Evolutionary conservation across 2,113 vertebrate genomes (phyloP), one percentile per base, ranked within the genome.

Genomic region (Marmota monax): DNA sequence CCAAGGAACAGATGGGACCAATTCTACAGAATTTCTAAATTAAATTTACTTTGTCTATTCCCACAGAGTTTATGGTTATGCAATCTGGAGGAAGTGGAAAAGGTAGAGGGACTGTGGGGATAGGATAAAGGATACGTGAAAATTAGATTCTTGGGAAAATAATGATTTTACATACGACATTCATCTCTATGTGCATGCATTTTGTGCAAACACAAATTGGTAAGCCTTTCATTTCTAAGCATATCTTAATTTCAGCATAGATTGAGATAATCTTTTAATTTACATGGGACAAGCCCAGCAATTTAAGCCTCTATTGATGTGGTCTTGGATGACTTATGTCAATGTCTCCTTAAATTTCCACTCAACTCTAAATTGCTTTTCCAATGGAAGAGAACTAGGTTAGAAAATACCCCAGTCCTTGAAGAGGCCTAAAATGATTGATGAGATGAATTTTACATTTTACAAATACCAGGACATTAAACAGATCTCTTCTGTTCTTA

Each of bases 51-150:
- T 72, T 42, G 72, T 16, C 17, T 51, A 61, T 74, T 89, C 32
- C 29, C 22, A 77, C 5, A 72, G 29, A 79, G 27, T 32, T 42
- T 48, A 32, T 48, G 48, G 5, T n/a, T 80, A 3, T 25, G 42
- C 51, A 42, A 90, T 80, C 6, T 76, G 58, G 51, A 69, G 16
- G 34, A 63, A 80, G 37, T 27, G 14, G 2, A 37, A 22, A 2
- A 10, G 13, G 2, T 53, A 27, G n/a, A 72, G 9, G 2, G 34
- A n/a, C 0, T 7, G 1, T 16, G 29, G 51, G 56, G 9, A 3
- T 1, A 61, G 5, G n/a, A 22, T 5, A 5, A 82, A 13, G 29
- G 11, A 27, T 18, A 1, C 13, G 17, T 22, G 22, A 69, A 77
- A 45, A 51, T 7, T n/a, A 13, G 7, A 2, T 37, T 65, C 7